phyloP scores from a whole-genome alignment of 1,140 invertebrate genomes.

The Leptinotarsa defecta region DNA sequence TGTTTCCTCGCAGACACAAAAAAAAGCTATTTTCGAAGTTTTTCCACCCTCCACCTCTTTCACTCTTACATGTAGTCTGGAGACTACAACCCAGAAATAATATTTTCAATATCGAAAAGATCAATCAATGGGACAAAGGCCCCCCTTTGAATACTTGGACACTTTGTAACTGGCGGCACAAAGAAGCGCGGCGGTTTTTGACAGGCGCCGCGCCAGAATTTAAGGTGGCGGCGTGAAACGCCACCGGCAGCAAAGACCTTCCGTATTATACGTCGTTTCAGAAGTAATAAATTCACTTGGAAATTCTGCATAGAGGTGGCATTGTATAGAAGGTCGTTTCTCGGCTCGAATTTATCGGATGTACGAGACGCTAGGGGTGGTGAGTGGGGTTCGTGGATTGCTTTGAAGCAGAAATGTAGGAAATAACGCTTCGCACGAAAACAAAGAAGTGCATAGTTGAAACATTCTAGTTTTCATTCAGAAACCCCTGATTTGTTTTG shows the following conservation, averaged over 20 bases:
- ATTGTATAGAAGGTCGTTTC: slow-evolving; percentile 20
- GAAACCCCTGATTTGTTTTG: too few species aligned
- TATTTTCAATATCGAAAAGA: slow-evolving; percentile 22
- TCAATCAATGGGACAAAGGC: slow-evolving; percentile 14
- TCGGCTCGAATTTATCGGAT: slow-evolving; percentile 11
- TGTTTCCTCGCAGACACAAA: too few species aligned
- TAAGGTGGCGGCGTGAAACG: slow-evolving; percentile 20
- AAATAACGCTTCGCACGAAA: too few species aligned
- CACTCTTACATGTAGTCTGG: too few species aligned
- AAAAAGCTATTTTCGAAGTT: too few species aligned
- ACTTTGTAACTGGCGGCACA: slow-evolving; percentile 15
- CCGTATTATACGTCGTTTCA: slow-evolving; percentile 23
- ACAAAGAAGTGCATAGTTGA: too few species aligned
- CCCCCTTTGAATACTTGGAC: slow-evolving; percentile 21
- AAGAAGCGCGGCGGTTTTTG: slow-evolving; percentile 19
- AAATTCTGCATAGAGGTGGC: slow-evolving; percentile 22
- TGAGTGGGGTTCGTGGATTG: background rate
- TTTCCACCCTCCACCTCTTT: too few species aligned
- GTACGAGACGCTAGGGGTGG: background rate
- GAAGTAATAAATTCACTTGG: slow-evolving; percentile 19
- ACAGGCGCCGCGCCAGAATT: slow-evolving; percentile 18
- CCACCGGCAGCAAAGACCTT: slow-evolving; percentile 18
- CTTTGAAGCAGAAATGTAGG: too few species aligned
- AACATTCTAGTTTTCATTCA: too few species aligned
- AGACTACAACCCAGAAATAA: background rate